phyloP scores from a whole-genome alignment of 1,140 invertebrate species.

The Sesamia nonagrioides region DNA sequence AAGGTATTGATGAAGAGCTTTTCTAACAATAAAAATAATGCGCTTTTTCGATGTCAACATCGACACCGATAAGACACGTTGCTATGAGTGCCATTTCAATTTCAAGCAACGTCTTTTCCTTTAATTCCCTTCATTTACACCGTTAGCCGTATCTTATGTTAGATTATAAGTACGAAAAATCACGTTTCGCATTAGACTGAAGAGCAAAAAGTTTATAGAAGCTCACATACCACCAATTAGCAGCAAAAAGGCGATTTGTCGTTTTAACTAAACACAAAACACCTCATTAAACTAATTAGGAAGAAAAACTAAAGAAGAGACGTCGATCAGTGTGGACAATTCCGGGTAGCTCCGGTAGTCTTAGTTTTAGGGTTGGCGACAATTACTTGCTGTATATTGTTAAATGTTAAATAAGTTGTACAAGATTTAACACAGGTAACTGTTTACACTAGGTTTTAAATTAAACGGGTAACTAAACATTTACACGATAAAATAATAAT shows the following conservation, averaged over 20 bases:
- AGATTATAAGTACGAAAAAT: slow-evolving; percentile 32
- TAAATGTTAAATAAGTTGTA: neutral
- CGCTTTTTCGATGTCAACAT: too few relatives aligned
- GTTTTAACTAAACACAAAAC: slow-evolving; percentile 58
- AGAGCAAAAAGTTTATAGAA: slow-evolving; percentile 18
- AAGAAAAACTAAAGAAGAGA: slow-evolving; percentile 71
- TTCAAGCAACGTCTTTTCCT: neutral
- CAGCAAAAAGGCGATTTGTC: slow-evolving; percentile 46
- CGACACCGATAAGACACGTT: neutral
- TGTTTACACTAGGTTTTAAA: too few relatives aligned
- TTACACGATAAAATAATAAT: too few relatives aligned
- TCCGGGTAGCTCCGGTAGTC: slow-evolving; percentile 64
- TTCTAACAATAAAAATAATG: neutral
- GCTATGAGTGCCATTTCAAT: slow-evolving; percentile 8
- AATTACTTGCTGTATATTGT: neutral
- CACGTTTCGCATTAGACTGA: slow-evolving; percentile 17
- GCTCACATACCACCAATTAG: slow-evolving; percentile 50
- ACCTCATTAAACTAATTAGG: slow-evolving; percentile 82
- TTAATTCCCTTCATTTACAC: slow-evolving; percentile 32
- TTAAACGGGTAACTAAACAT: too few relatives aligned
- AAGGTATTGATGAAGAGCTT: too few relatives aligned
- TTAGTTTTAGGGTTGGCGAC: slow-evolving; percentile 40
- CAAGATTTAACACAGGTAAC: neutral
- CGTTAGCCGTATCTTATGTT: slow-evolving; percentile 27
- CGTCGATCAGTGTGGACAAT: slow-evolving; percentile 69